phyloP scores from a whole-genome alignment of 2,113 vertebrate genomes.

The human (Homo sapiens) region DNA sequence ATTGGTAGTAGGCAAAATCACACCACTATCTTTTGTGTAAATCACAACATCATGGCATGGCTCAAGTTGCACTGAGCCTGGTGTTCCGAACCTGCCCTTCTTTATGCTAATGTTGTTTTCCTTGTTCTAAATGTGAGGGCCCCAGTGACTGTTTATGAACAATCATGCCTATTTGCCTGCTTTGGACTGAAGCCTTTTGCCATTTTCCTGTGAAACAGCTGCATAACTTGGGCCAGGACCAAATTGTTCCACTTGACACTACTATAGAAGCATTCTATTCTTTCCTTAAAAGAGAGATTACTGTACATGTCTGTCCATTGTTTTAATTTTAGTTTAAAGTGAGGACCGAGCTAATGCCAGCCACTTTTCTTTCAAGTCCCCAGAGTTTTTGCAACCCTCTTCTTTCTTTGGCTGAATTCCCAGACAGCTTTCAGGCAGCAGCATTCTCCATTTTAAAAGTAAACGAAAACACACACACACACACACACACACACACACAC shows the following conservation, averaged over 20 bases:
- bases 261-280: conserved; percentile 56
- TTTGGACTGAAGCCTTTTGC: conserved; percentile 55
- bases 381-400: conserved; percentile 55
- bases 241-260: conserved; percentile 55
- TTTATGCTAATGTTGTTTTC: conserved; percentile 50
- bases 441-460: conserved; percentile 59
- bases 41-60: not conserved
- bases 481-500: too few relatives aligned
- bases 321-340: conserved; percentile 78
- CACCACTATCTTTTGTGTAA: conserved; percentile 11
- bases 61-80: not conserved
- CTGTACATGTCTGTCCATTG: conserved; percentile 68
- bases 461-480: not conserved
- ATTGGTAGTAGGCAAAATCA: not conserved
- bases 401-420: conserved; percentile 69
- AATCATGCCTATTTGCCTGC: conserved; percentile 51
- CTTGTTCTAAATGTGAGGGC: conserved; percentile 69
- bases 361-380: conserved; percentile 61
- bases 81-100: not conserved
- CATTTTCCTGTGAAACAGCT: conserved; percentile 71
- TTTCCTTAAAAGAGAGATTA: conserved; percentile 65
- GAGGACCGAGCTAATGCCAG: conserved; percentile 58
- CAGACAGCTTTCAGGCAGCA: conserved; percentile 53
- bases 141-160: conserved; percentile 59
- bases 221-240: conserved; percentile 61